Percentiles rank a stretch among this genome's conserved stretches.
Evolutionary conservation across 1,140 invertebrate species (phyloP).

Genomic region (Zaprionus capensis): DNA sequence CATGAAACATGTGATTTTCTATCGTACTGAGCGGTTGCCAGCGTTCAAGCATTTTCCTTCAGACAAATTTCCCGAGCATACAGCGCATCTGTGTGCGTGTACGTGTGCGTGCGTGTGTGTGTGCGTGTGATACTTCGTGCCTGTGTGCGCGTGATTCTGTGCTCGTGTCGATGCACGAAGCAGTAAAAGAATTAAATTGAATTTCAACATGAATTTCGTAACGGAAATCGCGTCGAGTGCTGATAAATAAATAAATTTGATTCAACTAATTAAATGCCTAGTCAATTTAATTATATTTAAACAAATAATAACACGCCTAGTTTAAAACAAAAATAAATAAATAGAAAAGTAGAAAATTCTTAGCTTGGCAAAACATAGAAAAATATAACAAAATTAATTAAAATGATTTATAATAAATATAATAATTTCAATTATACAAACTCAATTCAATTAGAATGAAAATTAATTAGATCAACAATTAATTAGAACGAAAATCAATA

Average conservation of each 20-base stretch:
- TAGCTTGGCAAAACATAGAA: neutral
- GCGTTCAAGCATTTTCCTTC: constrained; percentile 69
- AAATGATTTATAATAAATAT: neutral
- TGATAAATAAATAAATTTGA: constrained; percentile 17
- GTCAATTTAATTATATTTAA: constrained; percentile 17
- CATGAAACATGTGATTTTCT: constrained; percentile 81
- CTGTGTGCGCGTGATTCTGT: constrained; percentile 2
- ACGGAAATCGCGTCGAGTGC: constrained; percentile 21
- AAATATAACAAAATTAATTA: neutral
- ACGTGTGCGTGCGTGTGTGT: constrained; percentile 39
- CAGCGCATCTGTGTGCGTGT: constrained; percentile 25
- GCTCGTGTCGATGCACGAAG: constrained; percentile 18
- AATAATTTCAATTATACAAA: neutral
- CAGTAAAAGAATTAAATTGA: constrained; percentile 5
- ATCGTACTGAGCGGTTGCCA: constrained; percentile 50
- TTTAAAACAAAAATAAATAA: constrained; percentile 14
- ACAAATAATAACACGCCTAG: constrained; percentile 1
- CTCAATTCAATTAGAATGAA: neutral
- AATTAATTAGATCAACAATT: neutral
- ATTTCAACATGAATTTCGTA: constrained; percentile 6
- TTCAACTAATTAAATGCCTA: constrained; percentile 17
- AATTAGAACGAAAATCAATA: neutral
- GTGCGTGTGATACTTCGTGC: constrained; percentile 16
- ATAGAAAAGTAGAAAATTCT: neutral
- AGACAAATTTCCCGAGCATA: constrained; percentile 54